Conservation (phyloP, 2,113 vertebrate genomes). For the Corynorhinus townsendii region DNA sequence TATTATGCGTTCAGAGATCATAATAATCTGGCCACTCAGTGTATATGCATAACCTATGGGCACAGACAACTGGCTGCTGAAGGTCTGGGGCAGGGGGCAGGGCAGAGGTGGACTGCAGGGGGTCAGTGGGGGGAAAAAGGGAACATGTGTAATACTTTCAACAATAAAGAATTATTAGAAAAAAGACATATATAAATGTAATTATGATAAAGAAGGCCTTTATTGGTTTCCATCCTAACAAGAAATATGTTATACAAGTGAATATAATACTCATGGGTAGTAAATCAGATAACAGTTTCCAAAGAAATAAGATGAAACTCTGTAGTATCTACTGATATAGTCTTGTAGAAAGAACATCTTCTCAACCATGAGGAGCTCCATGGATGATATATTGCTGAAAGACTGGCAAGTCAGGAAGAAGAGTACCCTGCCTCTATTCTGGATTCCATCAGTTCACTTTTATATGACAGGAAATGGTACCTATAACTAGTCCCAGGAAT, state of each 20-base stretch:
- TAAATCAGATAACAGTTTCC: background rate
- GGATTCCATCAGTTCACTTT: background rate
- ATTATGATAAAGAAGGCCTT: background rate
- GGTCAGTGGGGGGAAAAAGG: too few species aligned
- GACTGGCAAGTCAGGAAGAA: background rate
- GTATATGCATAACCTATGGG: too few species aligned
- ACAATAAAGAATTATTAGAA: too few species aligned
- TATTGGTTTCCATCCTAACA: background rate
- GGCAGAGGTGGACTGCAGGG: too few species aligned
- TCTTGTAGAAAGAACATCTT: background rate
- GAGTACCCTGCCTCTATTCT: background rate
- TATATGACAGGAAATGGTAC: background rate
- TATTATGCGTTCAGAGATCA: too few species aligned
- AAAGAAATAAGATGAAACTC: background rate
- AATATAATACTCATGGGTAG: background rate
- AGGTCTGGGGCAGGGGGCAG: too few species aligned
- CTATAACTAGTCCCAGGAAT: background rate
- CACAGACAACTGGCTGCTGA: too few species aligned
- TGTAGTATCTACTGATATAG: background rate
- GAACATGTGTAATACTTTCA: too few species aligned
- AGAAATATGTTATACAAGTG: background rate
- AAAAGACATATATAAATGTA: too few species aligned
- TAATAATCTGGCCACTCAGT: too few species aligned
- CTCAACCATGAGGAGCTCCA: background rate
- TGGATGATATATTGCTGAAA: background rate